Conservation (phyloP, 2,888 invertebrate genomes). For the Sylvicola cinctus region DNA sequence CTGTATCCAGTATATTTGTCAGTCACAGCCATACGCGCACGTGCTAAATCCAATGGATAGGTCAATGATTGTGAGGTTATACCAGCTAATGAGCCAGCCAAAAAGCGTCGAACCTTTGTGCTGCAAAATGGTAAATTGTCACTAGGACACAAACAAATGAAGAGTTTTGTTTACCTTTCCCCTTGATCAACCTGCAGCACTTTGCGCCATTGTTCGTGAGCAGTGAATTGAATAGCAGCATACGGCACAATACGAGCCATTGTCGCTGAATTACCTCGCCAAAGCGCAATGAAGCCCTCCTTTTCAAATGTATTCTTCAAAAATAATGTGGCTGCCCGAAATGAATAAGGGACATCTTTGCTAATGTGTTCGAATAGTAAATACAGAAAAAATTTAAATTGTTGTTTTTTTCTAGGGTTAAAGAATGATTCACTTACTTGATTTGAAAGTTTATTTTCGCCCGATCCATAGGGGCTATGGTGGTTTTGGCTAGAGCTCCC, state of each 20-base stretch:
- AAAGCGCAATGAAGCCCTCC: constrained; percentile 69
- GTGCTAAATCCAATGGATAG: constrained; percentile 89
- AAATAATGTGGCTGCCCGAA: constrained; percentile 47
- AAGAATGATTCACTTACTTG: constrained; percentile 26
- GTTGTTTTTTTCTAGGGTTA: background rate
- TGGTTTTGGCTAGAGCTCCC: constrained; percentile 87
- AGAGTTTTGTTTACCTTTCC: constrained; percentile 25
- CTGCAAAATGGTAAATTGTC: constrained; percentile 10
- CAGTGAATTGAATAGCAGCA: constrained; percentile 92
- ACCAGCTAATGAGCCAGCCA: constrained; percentile 90
- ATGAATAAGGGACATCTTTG: constrained; percentile 49
- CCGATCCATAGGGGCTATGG: constrained; percentile 90
- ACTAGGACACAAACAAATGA: constrained; percentile 1
- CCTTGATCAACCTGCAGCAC: constrained; percentile 49
- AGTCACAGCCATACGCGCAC: constrained; percentile 95
- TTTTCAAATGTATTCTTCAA: constrained; percentile 41
- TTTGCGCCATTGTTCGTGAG: constrained; percentile 93
- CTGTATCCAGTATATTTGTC: constrained; percentile 48
- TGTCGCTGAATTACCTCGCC: constrained; percentile 97
- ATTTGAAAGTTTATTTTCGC: constrained; percentile 98
- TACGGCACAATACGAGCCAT: constrained; percentile 95
- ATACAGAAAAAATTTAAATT: constrained; percentile 4
- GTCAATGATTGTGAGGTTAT: constrained; percentile 85
- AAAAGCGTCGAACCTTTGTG: constrained; percentile 29
- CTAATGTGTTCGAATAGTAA: too few species aligned